Percentiles rank a stretch among this genome's conserved stretches.
phyloP scores from a whole-genome alignment of 2,113 vertebrate species.

The Morone chrysops region DNA sequence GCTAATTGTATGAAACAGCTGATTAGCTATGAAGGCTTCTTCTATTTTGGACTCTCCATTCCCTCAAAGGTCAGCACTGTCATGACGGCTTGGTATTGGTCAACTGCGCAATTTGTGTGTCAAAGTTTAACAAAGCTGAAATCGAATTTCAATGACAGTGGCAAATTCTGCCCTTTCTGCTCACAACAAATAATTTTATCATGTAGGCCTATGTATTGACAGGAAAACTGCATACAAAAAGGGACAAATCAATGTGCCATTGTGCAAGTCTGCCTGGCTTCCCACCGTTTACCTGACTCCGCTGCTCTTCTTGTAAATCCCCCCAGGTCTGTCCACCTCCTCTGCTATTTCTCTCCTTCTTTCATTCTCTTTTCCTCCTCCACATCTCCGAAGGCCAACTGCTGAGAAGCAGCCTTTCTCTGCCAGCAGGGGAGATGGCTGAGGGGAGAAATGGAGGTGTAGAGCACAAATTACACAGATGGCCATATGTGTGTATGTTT shows the following conservation, averaged over 20 bases:
- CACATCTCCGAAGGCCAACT: conserved; percentile 47
- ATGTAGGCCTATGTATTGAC: neutral
- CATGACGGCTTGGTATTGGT: neutral
- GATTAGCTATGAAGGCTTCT: neutral
- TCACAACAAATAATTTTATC: neutral
- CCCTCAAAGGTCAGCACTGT: conserved; percentile 2
- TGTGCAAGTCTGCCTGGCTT: neutral
- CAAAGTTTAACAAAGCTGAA: neutral
- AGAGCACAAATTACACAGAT: conserved; percentile 48
- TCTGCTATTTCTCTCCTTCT: conserved; percentile 35
- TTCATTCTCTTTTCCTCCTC: conserved; percentile 44
- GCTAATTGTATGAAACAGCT: neutral
- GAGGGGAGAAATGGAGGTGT: conserved; percentile 41
- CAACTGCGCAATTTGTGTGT: neutral
- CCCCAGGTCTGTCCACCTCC: neutral
- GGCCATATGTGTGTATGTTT: conserved; percentile 38
- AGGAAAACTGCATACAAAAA: neutral
- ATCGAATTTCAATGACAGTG: neutral
- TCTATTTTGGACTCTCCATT: neutral
- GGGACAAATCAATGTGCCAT: neutral
- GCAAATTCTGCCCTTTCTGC: neutral
- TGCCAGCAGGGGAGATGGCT: conserved; percentile 59
- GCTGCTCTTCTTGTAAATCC: conserved; percentile 32
- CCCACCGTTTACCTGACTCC: conserved; percentile 30
- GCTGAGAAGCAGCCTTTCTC: conserved; percentile 67